These are phyloP conservation scores for Xylocopa sonorina DNA, from an alignment of 1,140 invertebrate species.

Conservation along the genomic window DNA sequence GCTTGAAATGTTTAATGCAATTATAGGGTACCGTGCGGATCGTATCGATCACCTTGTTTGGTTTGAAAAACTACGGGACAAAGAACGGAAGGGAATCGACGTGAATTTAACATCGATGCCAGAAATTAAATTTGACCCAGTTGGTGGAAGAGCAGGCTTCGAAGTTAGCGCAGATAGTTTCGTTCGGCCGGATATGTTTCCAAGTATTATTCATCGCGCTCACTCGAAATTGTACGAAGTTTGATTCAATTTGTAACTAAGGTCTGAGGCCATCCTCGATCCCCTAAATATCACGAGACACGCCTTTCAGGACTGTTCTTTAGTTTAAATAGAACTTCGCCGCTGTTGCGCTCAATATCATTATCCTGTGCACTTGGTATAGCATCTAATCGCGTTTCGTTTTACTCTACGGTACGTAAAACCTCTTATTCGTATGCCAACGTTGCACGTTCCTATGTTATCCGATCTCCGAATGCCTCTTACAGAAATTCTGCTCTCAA, in stretches of 20 bases:
- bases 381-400: neutral
- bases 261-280: neutral
- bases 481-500: neutral
- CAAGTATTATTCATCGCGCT: neutral
- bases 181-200: no score
- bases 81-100: no score
- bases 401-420: neutral
- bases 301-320: neutral
- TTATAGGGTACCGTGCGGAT: neutral
- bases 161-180: neutral
- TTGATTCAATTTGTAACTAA: neutral
- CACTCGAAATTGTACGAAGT: neutral
- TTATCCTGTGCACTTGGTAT: neutral
- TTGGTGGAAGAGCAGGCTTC: neutral
- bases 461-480: no score
- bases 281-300: slow-evolving; percentile 6
- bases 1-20: slow-evolving; percentile 5
- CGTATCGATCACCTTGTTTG: neutral
- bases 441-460: no score
- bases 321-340: neutral
- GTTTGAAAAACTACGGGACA: no score
- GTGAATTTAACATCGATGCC: neutral
- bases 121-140: neutral
- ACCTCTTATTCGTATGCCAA: neutral
- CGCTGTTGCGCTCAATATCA: neutral